Evolutionary conservation across 92 coral and sea anemone genomes (phyloP).

Genomic region (Zoanthus gigantus): DNA sequence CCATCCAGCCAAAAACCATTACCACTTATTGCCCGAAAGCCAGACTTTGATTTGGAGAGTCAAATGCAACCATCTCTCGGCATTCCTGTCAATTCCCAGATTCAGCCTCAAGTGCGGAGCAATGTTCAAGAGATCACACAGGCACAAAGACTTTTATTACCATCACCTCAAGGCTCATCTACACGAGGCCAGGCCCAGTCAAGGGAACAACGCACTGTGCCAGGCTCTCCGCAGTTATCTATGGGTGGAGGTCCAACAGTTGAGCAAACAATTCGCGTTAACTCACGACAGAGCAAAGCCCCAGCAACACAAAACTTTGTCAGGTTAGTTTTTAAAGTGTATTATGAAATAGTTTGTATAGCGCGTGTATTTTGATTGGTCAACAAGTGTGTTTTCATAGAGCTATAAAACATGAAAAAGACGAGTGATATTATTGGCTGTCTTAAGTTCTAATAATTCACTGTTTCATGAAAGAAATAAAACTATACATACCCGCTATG

Average conservation of each 20-base stretch:
- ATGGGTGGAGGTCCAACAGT: background rate
- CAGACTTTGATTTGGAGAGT: conserved; percentile 12
- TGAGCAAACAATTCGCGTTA: background rate
- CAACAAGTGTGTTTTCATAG: too few species aligned
- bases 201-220: conserved; percentile 22
- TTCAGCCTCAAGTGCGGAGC: background rate
- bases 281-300: background rate
- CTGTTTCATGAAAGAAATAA: too few species aligned
- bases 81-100: conserved; percentile 4
- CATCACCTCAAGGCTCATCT: background rate
- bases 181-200: conserved; percentile 11
- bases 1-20: conserved; percentile 16
- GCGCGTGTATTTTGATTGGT: too few species aligned
- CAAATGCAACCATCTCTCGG: background rate
- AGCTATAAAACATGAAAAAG: too few species aligned
- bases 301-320: conserved; percentile 13
- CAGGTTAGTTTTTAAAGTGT: conserved; percentile 18
- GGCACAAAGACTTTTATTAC: conserved; percentile 15
- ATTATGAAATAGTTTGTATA: background rate
- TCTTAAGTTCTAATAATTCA: too few species aligned
- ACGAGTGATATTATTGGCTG: too few species aligned
- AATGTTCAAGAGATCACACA: conserved; percentile 20
- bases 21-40: conserved; percentile 9
- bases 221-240: conserved; percentile 10
- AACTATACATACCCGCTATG: too few species aligned